A percentile compares a stretch with the other conserved stretches of the same genome.
These are phyloP conservation scores for Fopius arisanus DNA, from an alignment of 1,140 invertebrate species.

Conservation along the genomic window DNA sequence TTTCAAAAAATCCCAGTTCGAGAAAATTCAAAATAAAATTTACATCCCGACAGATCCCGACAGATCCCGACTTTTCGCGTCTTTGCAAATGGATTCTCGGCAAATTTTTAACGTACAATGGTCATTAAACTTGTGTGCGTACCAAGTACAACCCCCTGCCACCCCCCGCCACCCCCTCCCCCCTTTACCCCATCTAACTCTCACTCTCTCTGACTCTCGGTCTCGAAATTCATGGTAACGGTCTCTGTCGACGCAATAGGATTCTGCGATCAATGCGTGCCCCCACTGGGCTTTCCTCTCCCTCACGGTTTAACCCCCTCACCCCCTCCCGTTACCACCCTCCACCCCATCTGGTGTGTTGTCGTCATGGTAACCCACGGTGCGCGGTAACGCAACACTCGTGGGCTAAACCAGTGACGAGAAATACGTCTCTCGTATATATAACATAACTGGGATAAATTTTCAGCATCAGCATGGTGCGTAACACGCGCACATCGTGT, in stretches of 20 bases:
- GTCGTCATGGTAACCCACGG: slow-evolving; percentile 57
- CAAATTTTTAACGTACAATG: no score
- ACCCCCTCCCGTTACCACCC: background rate
- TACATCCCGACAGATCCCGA: no score
- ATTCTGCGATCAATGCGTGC: slow-evolving; percentile 65
- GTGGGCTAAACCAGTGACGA: slow-evolving; percentile 35
- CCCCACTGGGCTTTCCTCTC: slow-evolving; percentile 7
- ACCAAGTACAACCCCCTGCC: no score
- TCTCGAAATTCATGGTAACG: slow-evolving; percentile 26
- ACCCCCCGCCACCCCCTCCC: no score
- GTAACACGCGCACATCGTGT: slow-evolving; percentile 21
- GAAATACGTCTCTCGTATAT: background rate
- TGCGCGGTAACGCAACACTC: slow-evolving; percentile 53
- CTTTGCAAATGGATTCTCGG: no score
- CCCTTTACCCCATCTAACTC: no score
- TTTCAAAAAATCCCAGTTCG: no score
- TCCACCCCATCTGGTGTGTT: background rate
- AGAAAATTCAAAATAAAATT: no score
- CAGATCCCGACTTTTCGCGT: no score
- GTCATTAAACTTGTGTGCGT: slow-evolving; percentile 39
- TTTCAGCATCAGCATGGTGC: slow-evolving; percentile 12
- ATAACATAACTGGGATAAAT: background rate
- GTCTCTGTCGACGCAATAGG: slow-evolving; percentile 51
- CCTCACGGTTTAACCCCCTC: background rate
- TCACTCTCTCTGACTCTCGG: slow-evolving; percentile 13